phyloP scores from a whole-genome alignment of 2,797 vertebrate genomes.

The Argya squamiceps region DNA sequence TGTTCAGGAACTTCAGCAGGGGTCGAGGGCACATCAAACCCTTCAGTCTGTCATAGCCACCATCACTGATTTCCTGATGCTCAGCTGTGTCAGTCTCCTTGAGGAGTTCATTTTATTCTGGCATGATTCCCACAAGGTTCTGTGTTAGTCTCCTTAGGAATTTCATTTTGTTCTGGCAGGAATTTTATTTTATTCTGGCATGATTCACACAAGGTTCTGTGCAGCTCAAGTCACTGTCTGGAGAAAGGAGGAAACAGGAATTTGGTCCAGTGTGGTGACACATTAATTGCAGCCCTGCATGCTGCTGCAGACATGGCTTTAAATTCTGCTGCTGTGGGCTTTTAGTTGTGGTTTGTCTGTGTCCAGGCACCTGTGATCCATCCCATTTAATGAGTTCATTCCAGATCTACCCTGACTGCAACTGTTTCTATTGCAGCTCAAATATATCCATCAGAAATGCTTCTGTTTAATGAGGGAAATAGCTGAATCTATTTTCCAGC shows the following conservation, averaged over 20 bases:
- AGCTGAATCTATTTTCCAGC: no score
- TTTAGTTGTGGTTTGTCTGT: neutral
- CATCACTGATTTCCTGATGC: neutral
- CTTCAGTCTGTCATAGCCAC: neutral
- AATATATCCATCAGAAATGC: neutral
- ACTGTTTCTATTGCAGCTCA: fast-evolving
- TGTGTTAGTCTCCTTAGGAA: neutral
- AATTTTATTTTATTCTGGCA: neutral
- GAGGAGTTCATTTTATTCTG: neutral
- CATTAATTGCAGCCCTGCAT: neutral
- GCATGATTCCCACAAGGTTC: neutral
- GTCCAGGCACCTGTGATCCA: neutral
- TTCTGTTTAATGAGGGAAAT: neutral
- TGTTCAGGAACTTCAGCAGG: neutral
- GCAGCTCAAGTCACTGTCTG: neutral
- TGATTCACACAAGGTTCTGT: neutral
- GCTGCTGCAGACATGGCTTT: neutral
- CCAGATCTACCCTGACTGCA: neutral
- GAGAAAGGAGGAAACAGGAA: neutral
- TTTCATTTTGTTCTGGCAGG: neutral
- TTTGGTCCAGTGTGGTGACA: neutral
- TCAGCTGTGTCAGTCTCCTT: neutral
- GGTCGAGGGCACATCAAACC: neutral
- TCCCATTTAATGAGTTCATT: neutral
- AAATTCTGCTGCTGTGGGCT: neutral